Evolutionary conservation across 2,113 vertebrate genomes (phyloP).

Genomic region (Anthoscopus minutus): DNA sequence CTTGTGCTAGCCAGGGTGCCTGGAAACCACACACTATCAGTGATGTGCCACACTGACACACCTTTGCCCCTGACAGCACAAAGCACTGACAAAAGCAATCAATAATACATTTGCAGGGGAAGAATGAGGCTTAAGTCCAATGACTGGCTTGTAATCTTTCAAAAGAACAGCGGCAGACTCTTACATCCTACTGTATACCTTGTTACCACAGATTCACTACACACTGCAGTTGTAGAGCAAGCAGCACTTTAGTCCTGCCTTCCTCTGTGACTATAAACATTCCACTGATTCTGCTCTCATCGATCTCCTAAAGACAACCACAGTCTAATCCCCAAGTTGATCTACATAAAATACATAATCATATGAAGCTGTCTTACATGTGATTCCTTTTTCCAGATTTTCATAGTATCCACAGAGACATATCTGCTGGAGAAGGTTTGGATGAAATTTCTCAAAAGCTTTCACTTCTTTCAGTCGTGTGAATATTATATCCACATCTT

Average conservation of each 20-base stretch:
- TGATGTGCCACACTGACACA: background rate
- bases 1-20: background rate
- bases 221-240: background rate
- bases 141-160: background rate
- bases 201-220: background rate
- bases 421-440: slow-evolving; percentile 91
- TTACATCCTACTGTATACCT: background rate
- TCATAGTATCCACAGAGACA: slow-evolving; percentile 94
- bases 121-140: background rate
- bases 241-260: background rate
- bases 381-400: slow-evolving; percentile 93
- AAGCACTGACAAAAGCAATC: background rate
- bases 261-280: background rate
- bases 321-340: background rate
- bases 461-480: slow-evolving; percentile 89
- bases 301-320: background rate
- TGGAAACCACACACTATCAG: background rate
- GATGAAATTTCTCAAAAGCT: slow-evolving; percentile 93
- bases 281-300: background rate
- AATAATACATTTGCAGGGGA: background rate
- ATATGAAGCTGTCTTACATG: slow-evolving; percentile 75
- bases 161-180: background rate
- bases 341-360: background rate
- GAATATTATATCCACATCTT: slow-evolving; percentile 95
- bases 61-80: background rate